A percentile compares a stretch with the other conserved stretches of the same genome.
Evolutionary conservation across 2,888 invertebrate species (phyloP).

Genomic region (Eilema depressum): DNA sequence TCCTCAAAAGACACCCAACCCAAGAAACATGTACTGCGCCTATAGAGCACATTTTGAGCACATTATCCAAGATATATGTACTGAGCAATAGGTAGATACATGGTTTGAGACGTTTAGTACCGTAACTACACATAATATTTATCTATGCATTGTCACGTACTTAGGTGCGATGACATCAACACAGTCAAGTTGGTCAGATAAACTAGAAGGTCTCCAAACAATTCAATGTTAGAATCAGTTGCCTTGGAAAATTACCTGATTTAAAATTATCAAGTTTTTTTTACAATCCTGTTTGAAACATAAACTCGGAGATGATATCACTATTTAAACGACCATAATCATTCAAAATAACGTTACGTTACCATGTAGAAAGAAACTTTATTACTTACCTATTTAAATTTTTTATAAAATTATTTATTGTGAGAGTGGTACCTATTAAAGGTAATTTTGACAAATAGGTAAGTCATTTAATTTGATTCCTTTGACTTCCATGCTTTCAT

Average conservation of each 20-base stretch:
- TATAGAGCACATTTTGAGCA: no score
- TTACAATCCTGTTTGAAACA: slow-evolving; percentile 43
- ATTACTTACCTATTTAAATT: not conserved
- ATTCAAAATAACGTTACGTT: slow-evolving; percentile 6
- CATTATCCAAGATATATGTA: no score
- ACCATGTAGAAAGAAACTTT: slow-evolving; percentile 7
- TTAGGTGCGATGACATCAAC: slow-evolving; percentile 1
- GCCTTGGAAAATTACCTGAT: slow-evolving; percentile 17
- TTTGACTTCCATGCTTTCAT: not conserved
- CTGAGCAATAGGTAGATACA: no score
- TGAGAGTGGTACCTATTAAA: not conserved
- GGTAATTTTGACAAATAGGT: not conserved
- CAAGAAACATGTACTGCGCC: no score
- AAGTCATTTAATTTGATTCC: not conserved
- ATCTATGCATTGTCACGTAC: slow-evolving; percentile 7
- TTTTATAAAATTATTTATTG: no score
- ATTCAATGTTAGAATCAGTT: slow-evolving; percentile 9
- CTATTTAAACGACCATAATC: slow-evolving; percentile 10
- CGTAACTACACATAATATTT: not conserved
- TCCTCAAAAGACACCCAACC: no score
- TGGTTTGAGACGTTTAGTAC: no score
- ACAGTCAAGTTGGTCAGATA: slow-evolving; percentile 1
- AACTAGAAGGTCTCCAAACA: slow-evolving; percentile 20
- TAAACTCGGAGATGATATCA: slow-evolving; percentile 48
- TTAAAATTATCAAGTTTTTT: slow-evolving; percentile 27